Evolutionary conservation across 2,888 invertebrate genomes (phyloP).

Genomic region (Drosophila recens): DNA sequence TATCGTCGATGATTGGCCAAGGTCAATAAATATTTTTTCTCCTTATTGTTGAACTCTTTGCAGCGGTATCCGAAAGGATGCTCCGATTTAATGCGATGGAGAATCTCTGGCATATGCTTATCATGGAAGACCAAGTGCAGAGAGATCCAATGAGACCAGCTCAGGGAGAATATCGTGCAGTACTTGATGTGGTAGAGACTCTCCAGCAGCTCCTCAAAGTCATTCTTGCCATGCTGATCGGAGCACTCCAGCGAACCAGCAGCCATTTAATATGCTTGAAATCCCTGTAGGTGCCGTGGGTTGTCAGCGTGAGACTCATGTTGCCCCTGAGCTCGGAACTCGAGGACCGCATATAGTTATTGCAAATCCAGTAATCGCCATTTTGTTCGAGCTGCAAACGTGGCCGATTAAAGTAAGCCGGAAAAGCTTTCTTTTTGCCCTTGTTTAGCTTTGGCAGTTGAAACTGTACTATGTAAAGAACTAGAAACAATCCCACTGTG

Average conservation of each 20-base stretch:
- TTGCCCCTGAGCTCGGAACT: constrained; percentile 1
- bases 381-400: constrained; percentile 46
- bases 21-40: not conserved
- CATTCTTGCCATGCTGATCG: constrained; percentile 39
- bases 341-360: constrained; percentile 33
- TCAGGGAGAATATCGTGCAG: constrained; percentile 11
- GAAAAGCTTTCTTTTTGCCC: not conserved
- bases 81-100: not conserved
- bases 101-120: constrained; percentile 14
- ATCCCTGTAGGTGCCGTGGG: constrained; percentile 46
- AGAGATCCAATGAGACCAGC: constrained; percentile 41
- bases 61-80: not conserved
- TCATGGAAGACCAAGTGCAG: constrained; percentile 47
- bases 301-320: constrained; percentile 44
- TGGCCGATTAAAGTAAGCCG: not conserved
- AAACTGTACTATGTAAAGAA: not conserved
- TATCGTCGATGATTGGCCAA: not conserved
- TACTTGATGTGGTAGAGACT: constrained; percentile 35
- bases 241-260: constrained; percentile 41
- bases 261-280: constrained; percentile 37
- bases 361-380: constrained; percentile 54
- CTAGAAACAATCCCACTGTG: not conserved
- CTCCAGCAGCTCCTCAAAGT: constrained; percentile 17
- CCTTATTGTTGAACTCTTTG: not conserved
- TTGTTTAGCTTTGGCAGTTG: not conserved